Conservation (phyloP, 2,888 invertebrate species). For the Leptinotarsa juncta region DNA sequence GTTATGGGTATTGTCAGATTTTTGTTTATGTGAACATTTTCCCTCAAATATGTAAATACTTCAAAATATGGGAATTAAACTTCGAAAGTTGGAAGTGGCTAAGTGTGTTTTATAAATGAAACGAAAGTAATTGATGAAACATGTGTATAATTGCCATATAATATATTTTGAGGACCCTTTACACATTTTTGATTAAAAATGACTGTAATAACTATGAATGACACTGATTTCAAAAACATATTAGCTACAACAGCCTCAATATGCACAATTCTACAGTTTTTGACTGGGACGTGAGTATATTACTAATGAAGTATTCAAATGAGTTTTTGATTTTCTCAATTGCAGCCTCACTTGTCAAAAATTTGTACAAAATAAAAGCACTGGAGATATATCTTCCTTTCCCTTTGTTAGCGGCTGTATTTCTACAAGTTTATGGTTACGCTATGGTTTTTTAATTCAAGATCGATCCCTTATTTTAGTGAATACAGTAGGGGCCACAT, state of each 20-base stretch:
- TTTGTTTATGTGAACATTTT: no score
- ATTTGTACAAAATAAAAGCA: conserved; percentile 79
- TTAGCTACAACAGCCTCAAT: conserved; percentile 75
- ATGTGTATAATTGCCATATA: neutral
- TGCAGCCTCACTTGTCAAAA: conserved; percentile 81
- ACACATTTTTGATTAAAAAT: conserved; percentile 1
- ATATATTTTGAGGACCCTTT: neutral
- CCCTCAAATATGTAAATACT: no score
- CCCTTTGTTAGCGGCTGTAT: conserved; percentile 83
- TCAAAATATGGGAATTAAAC: no score
- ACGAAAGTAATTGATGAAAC: neutral
- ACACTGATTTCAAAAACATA: conserved; percentile 64
- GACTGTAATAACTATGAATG: conserved; percentile 56
- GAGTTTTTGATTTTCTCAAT: conserved; percentile 48
- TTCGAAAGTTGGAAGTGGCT: neutral
- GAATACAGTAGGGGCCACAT: conserved; percentile 78
- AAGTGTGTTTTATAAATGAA: neutral
- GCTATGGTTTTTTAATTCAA: conserved; percentile 80
- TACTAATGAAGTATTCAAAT: neutral
- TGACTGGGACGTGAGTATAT: conserved; percentile 84
- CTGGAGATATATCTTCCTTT: conserved; percentile 80
- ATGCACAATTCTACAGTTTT: conserved; percentile 84
- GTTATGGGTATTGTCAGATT: no score
- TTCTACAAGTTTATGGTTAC: conserved; percentile 83
- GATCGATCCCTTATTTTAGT: conserved; percentile 81